Evolutionary conservation across 2,113 vertebrate genomes (phyloP).

Genomic region (Epinephelus lanceolatus): DNA sequence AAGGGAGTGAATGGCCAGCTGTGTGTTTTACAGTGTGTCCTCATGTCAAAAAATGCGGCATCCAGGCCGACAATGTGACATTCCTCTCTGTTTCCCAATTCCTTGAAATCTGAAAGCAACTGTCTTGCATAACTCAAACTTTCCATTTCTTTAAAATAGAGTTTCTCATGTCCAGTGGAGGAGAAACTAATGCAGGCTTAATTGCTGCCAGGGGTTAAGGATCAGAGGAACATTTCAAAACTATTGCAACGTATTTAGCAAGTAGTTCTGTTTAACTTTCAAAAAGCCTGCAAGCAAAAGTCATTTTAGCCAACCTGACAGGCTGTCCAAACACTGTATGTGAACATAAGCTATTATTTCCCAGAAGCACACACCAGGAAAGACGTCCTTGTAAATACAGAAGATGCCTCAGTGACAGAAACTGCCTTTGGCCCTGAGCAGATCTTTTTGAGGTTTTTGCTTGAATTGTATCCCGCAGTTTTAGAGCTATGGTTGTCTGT

Average conservation of each 20-base stretch:
- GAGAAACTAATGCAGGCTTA: slow-evolving; percentile 1
- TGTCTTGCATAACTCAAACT: slow-evolving; percentile 30
- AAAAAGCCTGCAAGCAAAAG: slow-evolving; percentile 2
- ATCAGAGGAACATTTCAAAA: slow-evolving; percentile 39
- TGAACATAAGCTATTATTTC: slow-evolving; percentile 3
- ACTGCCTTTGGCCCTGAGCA: neutral
- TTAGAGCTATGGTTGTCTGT: neutral
- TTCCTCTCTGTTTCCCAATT: slow-evolving; percentile 60
- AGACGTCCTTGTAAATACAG: neutral
- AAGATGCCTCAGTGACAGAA: slow-evolving; percentile 1
- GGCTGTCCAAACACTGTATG: neutral
- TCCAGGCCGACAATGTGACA: slow-evolving; percentile 47
- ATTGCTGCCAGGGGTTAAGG: slow-evolving; percentile 42
- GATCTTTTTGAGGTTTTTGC: neutral
- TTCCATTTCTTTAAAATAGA: slow-evolving; percentile 41
- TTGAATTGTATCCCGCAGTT: neutral
- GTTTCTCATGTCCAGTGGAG: neutral
- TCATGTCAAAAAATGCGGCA: slow-evolving; percentile 29
- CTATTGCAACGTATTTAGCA: slow-evolving; percentile 25
- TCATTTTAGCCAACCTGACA: neutral
- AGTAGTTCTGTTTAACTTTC: slow-evolving; percentile 8
- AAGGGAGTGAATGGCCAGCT: slow-evolving; percentile 71
- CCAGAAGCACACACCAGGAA: neutral
- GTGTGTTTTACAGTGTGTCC: slow-evolving; percentile 62
- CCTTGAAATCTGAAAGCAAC: slow-evolving; percentile 43